phyloP scores from a whole-genome alignment of 2,113 vertebrate genomes.

The Terrapene triunguis region DNA sequence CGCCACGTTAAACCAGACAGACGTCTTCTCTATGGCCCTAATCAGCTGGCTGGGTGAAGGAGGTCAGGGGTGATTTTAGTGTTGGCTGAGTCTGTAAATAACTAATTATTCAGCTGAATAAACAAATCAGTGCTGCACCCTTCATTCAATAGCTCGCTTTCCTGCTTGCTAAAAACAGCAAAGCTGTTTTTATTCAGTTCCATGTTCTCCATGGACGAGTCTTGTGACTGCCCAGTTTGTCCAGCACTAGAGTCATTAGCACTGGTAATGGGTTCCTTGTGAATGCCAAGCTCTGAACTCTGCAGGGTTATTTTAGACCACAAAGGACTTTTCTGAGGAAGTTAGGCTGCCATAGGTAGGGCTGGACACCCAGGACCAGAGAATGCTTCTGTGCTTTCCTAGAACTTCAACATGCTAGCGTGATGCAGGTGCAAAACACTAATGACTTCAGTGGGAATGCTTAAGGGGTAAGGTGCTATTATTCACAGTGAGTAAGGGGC shows the following conservation, averaged over 20 bases:
- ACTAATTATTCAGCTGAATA: constrained; percentile 48
- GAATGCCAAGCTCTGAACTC: background rate
- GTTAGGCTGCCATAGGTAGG: background rate
- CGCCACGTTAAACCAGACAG: constrained; percentile 42
- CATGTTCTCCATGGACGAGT: background rate
- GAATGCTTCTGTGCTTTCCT: background rate
- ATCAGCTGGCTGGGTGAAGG: constrained; percentile 42
- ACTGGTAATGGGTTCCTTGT: background rate
- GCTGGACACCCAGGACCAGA: background rate
- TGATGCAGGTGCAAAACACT: background rate
- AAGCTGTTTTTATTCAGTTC: background rate
- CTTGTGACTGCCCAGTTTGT: background rate
- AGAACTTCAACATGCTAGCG: background rate
- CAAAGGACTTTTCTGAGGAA: background rate
- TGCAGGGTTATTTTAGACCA: background rate
- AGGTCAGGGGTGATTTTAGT: constrained; percentile 54
- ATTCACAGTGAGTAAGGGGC: background rate
- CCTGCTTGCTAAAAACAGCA: background rate
- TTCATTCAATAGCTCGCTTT: background rate
- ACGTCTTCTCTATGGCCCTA: constrained; percentile 42
- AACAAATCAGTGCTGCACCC: background rate
- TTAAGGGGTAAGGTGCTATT: background rate
- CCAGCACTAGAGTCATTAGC: background rate
- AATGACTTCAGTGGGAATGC: background rate
- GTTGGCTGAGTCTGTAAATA: constrained; percentile 51